Evolutionary conservation across 2,888 invertebrate genomes (phyloP).

Genomic region (Alitta virens): DNA sequence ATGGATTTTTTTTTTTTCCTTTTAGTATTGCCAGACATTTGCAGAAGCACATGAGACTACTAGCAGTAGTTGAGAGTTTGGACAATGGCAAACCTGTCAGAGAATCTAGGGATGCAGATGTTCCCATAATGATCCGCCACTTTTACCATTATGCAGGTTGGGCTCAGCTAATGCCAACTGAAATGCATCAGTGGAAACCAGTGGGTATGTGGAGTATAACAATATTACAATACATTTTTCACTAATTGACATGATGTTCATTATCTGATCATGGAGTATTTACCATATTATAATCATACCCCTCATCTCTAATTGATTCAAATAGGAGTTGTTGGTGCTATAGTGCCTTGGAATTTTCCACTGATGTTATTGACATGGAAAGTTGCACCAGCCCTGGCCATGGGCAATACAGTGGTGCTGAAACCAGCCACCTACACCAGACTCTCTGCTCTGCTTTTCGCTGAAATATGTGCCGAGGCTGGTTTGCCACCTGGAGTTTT

Average conservation of each 20-base stretch:
- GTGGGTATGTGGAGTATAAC: conserved; percentile 55
- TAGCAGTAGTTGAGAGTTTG: conserved; percentile 60
- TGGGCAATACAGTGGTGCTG: conserved; percentile 60
- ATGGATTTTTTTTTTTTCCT: too few species aligned
- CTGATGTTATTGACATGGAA: conserved; percentile 59
- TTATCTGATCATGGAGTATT: too few species aligned
- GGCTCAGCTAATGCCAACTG: conserved; percentile 55
- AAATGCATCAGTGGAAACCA: conserved; percentile 57
- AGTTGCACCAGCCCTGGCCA: conserved; percentile 60
- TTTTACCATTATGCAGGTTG: conserved; percentile 62
- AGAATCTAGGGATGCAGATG: conserved; percentile 58
- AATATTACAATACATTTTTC: too few species aligned
- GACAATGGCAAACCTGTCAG: conserved; percentile 58
- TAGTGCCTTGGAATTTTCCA: conserved; percentile 59
- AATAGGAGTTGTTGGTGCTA: conserved; percentile 58
- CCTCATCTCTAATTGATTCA: too few species aligned
- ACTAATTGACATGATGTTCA: too few species aligned
- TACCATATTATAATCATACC: too few species aligned
- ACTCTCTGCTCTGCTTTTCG: conserved; percentile 57
- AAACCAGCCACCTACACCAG: conserved; percentile 58
- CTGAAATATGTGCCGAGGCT: conserved; percentile 59
- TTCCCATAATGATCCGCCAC: conserved; percentile 58
- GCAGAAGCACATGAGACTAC: conserved; percentile 59
- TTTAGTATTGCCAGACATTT: conserved; percentile 60
- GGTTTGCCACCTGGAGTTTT: conserved; percentile 60